These are phyloP conservation scores for Erpetoichthys calabaricus DNA, from an alignment of 2,797 vertebrate genomes.

Conservation along the genomic window DNA sequence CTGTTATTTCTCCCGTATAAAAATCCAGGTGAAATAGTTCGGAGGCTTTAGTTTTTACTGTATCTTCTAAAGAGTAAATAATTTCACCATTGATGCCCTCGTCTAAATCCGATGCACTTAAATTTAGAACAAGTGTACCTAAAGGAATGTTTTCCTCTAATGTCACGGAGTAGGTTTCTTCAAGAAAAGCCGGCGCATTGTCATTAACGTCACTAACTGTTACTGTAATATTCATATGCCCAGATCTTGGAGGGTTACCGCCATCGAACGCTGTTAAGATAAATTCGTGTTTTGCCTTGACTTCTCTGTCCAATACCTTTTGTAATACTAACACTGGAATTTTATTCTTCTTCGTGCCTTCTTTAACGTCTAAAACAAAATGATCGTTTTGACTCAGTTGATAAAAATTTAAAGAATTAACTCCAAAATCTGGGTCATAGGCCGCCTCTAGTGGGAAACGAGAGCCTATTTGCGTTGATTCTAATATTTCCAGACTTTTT, in stretches of 20 bases:
- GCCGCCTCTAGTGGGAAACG: conserved; percentile 50
- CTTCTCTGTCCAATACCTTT: background rate
- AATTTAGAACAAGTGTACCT: conserved; percentile 22
- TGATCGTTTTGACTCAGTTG: conserved; percentile 49
- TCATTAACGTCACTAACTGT: conserved; percentile 23
- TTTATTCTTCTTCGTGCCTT: conserved; percentile 19
- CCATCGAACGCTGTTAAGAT: conserved; percentile 25
- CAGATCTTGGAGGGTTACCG: conserved; percentile 25
- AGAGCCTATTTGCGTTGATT: conserved; percentile 44
- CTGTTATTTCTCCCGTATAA: conserved; percentile 29
- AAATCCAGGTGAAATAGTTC: conserved; percentile 33
- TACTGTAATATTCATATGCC: conserved; percentile 22
- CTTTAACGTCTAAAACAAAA: conserved; percentile 36
- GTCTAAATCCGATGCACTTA: conserved; percentile 40
- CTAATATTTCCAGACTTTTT: conserved; percentile 43
- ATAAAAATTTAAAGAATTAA: conserved; percentile 44
- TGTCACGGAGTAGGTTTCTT: conserved; percentile 20
- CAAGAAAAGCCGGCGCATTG: conserved; percentile 5
- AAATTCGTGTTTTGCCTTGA: background rate
- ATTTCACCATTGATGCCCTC: conserved; percentile 30
- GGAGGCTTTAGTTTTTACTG: conserved; percentile 12
- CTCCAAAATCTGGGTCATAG: conserved; percentile 44
- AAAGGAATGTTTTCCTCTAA: conserved; percentile 32
- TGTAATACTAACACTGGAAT: background rate
- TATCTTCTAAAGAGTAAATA: conserved; percentile 31